Evolutionary conservation across 2,888 invertebrate species (phyloP).

Genomic region (Uloborus plumipes): DNA sequence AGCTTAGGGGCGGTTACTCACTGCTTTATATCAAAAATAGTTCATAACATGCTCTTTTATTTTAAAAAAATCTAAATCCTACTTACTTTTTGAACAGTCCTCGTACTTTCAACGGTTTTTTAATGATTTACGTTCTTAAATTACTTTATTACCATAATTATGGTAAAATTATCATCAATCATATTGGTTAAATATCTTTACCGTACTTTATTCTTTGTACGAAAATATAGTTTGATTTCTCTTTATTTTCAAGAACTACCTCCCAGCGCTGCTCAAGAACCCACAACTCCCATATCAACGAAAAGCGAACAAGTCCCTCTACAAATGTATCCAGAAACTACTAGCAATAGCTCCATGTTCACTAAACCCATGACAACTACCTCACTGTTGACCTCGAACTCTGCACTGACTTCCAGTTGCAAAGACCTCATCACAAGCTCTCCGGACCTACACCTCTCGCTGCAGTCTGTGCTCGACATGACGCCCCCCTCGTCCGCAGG

Average conservation of each 20-base stretch:
- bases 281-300: constrained; percentile 75
- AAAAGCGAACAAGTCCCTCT: constrained; percentile 36
- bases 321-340: constrained; percentile 66
- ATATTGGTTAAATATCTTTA: too few species aligned
- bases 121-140: too few species aligned
- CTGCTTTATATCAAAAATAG: too few species aligned
- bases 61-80: too few species aligned
- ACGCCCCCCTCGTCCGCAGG: constrained; percentile 50
- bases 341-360: constrained; percentile 14
- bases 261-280: constrained; percentile 86
- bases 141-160: too few species aligned
- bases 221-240: too few species aligned
- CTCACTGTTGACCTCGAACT: constrained; percentile 1
- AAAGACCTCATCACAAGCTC: constrained; percentile 20
- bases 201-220: too few species aligned
- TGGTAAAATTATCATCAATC: too few species aligned
- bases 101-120: too few species aligned
- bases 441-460: constrained; percentile 35
- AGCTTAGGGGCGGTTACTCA: too few species aligned
- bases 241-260: constrained; percentile 78
- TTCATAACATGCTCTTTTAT: too few species aligned
- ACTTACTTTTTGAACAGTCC: too few species aligned
- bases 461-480: constrained; percentile 54
- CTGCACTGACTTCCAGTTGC: not conserved
- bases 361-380: constrained; percentile 16